phyloP scores from a whole-genome alignment of 1,140 invertebrate species.

The Metopolophium dirhodum region DNA sequence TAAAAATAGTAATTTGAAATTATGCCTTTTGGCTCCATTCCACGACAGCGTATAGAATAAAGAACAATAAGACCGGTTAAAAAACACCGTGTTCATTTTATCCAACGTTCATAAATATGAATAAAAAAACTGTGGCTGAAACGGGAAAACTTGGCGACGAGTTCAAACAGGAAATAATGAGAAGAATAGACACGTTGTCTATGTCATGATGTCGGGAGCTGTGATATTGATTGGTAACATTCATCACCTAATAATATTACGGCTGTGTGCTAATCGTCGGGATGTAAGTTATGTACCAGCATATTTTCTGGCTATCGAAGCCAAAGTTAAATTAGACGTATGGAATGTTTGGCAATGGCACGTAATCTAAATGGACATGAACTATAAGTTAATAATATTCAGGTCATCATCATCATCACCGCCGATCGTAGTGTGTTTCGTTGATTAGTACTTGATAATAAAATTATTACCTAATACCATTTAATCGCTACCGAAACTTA shows the following conservation, averaged over 20 bases:
- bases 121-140: background rate
- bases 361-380: constrained; percentile 22
- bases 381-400: constrained; percentile 36
- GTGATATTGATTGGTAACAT: background rate
- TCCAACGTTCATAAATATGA: constrained; percentile 18
- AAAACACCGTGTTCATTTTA: background rate
- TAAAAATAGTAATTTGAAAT: constrained; percentile 56
- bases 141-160: constrained; percentile 25
- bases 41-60: background rate
- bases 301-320: constrained; percentile 25
- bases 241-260: background rate
- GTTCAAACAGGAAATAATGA: constrained; percentile 40
- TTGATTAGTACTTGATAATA: background rate
- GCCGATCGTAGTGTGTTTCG: background rate
- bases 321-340: constrained; percentile 38
- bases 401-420: background rate
- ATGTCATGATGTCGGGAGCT: background rate
- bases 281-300: background rate
- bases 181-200: background rate
- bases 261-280: constrained; percentile 9
- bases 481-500: background rate
- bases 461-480: background rate
- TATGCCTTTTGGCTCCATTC: constrained; percentile 53
- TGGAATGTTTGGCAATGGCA: constrained; percentile 41
- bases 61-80: constrained; percentile 31